Evolutionary conservation across 2,888 invertebrate species (phyloP).

Genomic region (Hirtodrosophila alboralis): DNA sequence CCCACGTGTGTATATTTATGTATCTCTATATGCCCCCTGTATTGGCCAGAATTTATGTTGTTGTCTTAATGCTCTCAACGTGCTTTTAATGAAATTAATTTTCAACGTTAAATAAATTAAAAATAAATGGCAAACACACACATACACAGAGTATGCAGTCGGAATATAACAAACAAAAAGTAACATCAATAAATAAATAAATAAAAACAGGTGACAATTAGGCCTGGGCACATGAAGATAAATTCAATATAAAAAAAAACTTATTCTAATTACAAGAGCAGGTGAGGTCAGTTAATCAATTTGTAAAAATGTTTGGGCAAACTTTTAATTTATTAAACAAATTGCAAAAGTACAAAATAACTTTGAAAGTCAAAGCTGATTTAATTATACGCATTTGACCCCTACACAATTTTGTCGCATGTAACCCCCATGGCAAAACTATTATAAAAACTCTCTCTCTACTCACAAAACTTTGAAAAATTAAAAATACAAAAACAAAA

Average conservation of each 20-base stretch:
- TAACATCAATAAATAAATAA: constrained; percentile 9
- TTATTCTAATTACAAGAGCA: too few relatives aligned
- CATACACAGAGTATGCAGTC: constrained; percentile 7
- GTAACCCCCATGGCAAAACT: constrained; percentile 2
- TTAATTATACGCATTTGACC: constrained; percentile 34
- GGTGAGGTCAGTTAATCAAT: not conserved
- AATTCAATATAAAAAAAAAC: too few relatives aligned
- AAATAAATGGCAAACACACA: constrained; percentile 14
- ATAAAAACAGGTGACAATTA: not conserved
- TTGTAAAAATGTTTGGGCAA: not conserved
- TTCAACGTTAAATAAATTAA: constrained; percentile 41
- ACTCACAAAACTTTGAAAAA: constrained; percentile 42
- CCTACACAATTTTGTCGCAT: not conserved
- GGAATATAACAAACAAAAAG: too few relatives aligned
- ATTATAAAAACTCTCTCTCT: constrained; percentile 23
- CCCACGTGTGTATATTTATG: constrained; percentile 27
- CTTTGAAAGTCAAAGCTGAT: constrained; percentile 44
- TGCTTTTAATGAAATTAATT: constrained; percentile 70
- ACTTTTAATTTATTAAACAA: constrained; percentile 3
- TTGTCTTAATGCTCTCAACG: constrained; percentile 38
- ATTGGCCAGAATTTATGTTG: constrained; percentile 49
- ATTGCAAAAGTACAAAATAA: constrained; percentile 23
- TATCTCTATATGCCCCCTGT: constrained; percentile 20
- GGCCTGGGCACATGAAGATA: too few relatives aligned
- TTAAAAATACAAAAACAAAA: constrained; percentile 32